These are phyloP conservation scores for Dolichomitus sp. DNA, from an alignment of 2,888 invertebrate species.

Conservation along the genomic window DNA sequence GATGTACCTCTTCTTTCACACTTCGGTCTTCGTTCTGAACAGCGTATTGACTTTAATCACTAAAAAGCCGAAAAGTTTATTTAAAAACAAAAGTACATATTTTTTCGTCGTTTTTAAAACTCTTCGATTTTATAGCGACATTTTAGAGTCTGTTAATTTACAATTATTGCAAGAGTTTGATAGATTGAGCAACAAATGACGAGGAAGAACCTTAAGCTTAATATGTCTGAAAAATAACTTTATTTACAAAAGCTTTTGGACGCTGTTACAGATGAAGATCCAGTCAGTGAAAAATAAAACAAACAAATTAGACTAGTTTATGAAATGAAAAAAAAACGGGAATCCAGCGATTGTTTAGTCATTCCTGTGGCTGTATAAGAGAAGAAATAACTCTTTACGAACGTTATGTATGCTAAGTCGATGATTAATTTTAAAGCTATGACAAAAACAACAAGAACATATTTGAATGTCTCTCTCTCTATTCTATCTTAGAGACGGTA, in stretches of 20 bases:
- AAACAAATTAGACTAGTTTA: slow-evolving; percentile 50
- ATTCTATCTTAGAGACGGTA: slow-evolving; percentile 30
- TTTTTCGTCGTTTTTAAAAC: not conserved
- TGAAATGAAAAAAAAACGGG: slow-evolving; percentile 37
- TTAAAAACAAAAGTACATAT: not conserved
- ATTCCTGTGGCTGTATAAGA: slow-evolving; percentile 68
- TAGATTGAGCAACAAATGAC: not conserved
- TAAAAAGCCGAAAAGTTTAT: not conserved
- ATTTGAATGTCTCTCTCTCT: slow-evolving; percentile 59
- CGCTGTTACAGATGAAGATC: slow-evolving; percentile 41
- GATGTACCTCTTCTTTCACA: slow-evolving; percentile 54
- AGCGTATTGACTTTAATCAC: slow-evolving; percentile 19
- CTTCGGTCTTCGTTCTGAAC: slow-evolving; percentile 48
- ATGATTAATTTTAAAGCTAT: slow-evolving; percentile 62
- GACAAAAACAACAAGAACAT: slow-evolving; percentile 37
- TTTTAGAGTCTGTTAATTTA: slow-evolving; percentile 30
- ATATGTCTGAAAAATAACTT: not conserved
- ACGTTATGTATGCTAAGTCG: slow-evolving; percentile 68
- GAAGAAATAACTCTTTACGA: slow-evolving; percentile 66
- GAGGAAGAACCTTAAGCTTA: not conserved
- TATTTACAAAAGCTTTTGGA: not conserved
- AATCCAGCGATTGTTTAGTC: slow-evolving; percentile 65
- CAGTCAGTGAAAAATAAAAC: slow-evolving; percentile 14
- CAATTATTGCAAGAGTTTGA: not conserved
- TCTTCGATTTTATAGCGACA: not conserved